These are phyloP conservation scores for Megaceryle torquata DNA, from an alignment of 2,113 vertebrate genomes.

Conservation along the genomic window DNA sequence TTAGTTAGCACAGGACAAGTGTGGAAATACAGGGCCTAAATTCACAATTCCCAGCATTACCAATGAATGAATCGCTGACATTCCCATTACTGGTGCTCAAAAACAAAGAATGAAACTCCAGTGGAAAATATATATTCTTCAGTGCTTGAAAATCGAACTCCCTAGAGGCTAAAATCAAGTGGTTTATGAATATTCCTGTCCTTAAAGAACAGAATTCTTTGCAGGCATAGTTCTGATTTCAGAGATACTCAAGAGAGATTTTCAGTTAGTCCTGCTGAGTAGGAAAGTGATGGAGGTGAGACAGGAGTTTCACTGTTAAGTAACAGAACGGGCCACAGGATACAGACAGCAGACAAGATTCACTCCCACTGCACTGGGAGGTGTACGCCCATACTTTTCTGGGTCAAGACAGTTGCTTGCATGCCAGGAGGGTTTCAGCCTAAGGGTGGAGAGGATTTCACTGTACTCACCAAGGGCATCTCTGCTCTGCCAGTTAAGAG, in stretches of 20 bases:
- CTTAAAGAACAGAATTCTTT: not conserved
- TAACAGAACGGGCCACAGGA: not conserved
- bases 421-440: not conserved
- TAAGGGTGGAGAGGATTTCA: slow-evolving; percentile 6
- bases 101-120: not conserved
- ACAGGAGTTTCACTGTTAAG: not conserved
- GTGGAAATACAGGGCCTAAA: not conserved
- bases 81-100: not conserved
- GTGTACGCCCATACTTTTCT: not conserved
- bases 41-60: not conserved
- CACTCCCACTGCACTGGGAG: not conserved
- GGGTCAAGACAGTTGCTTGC: not conserved
- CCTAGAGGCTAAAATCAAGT: not conserved
- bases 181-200: not conserved
- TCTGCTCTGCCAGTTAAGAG: not conserved
- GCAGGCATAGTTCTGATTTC: not conserved
- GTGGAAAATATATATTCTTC: not conserved
- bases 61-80: not conserved
- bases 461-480: not conserved
- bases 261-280: not conserved
- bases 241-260: not conserved
- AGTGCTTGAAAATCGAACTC: not conserved
- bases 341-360: not conserved
- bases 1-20: not conserved
- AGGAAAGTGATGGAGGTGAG: not conserved